Evolutionary conservation across 2,797 vertebrate species (phyloP), one percentile per base, ranked within the genome.

Genomic region (Champsocephalus esox): DNA sequence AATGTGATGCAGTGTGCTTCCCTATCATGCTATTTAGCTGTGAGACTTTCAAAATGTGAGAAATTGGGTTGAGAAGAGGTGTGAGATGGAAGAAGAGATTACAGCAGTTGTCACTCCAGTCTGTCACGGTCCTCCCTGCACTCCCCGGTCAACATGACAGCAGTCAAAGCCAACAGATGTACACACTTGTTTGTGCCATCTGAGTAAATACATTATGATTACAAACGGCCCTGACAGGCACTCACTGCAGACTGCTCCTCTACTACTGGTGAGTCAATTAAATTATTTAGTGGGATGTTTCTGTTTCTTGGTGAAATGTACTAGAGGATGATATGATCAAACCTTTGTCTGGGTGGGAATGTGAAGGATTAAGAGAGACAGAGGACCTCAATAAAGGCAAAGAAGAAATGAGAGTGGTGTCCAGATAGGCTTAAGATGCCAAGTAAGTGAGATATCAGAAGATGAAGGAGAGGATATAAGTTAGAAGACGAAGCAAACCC

Each of bases 101-200:
- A 76, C 69, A 86, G 67, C 75, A 48, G 75, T 64, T 76, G 77
- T 84, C 83, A 79, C 80, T 86, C 77, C 44, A 52, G 83, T 82
- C 70, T 81, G 72, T 52, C 75, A 75, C 73, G 55, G 51, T 72
- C 71, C 62, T 74, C 44, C 54, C 48, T 80, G n/a, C 70, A 55
- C 55, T 28, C 19, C 34, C 34, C 54, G 73, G 65, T 71, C 68
- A 57, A 57, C 57, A 63, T 63, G 73, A 70, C 77, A 78, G 50
- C 13, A 75, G 63, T 70, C 28, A 1, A 13, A 66, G 66, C 48
- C 49, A 86, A 70, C 62, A 86, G 70, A 91, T 80, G 81, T 69
- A 75, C 73, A 69, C 63, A 45, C 71, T 71, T 62, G 28, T 79
- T 66, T 72, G 71, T 75, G 67, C 65, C 65, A 56, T 66, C 66